Evolutionary conservation across 1,140 invertebrate species (phyloP).

Genomic region (Glossosoma conforme): DNA sequence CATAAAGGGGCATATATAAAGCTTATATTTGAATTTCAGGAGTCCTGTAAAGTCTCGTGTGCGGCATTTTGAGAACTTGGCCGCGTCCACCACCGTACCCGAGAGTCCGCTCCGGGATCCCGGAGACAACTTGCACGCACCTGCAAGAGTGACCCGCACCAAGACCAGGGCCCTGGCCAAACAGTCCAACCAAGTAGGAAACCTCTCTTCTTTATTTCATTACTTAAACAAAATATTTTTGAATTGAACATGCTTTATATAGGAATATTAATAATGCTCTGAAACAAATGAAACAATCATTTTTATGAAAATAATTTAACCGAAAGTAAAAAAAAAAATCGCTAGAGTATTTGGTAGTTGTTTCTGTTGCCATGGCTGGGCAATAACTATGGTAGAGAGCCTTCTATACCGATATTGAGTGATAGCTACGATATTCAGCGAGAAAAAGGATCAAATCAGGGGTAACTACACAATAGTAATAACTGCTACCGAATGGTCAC

Average conservation of each 20-base stretch:
- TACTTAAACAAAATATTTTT: background rate
- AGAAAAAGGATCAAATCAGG: too few species aligned
- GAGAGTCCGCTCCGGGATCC: background rate
- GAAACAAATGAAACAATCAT: too few species aligned
- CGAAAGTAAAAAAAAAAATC: too few species aligned
- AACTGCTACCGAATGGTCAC: too few species aligned
- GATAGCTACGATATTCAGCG: too few species aligned
- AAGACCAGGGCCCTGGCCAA: slow-evolving; percentile 17
- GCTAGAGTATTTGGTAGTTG: too few species aligned
- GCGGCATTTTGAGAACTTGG: slow-evolving; percentile 29
- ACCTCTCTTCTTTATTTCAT: background rate
- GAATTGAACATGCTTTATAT: background rate
- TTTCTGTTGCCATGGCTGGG: too few species aligned
- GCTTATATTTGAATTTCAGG: slow-evolving; percentile 9
- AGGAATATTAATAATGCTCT: background rate
- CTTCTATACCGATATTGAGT: too few species aligned
- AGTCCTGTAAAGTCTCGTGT: slow-evolving; percentile 26
- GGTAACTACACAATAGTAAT: too few species aligned
- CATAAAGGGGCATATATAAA: background rate
- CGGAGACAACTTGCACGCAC: slow-evolving; percentile 6
- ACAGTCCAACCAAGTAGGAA: background rate
- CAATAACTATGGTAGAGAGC: too few species aligned
- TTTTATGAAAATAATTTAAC: too few species aligned
- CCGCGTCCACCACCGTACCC: slow-evolving; percentile 3
- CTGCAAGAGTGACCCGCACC: slow-evolving; percentile 9